Percentiles rank a stretch among this genome's conserved stretches.
phyloP scores from a whole-genome alignment of 2,888 invertebrate species.

The Hypselothyrea guttata region DNA sequence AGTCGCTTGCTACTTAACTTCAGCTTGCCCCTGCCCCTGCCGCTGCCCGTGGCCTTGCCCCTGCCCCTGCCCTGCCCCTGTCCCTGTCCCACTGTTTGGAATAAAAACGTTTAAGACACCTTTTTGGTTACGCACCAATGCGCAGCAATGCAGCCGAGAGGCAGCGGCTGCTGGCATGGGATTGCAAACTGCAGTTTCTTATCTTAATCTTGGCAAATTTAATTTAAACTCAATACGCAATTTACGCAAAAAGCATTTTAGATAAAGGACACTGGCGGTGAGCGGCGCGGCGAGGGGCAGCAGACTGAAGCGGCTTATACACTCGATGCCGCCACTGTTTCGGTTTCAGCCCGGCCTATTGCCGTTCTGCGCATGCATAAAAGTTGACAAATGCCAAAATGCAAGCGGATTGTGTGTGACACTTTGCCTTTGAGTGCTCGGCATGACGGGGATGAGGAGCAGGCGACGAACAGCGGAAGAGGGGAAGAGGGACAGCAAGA shows the following conservation, averaged over 20 bases:
- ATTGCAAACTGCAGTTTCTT: constrained; percentile 66
- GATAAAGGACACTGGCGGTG: constrained; percentile 73
- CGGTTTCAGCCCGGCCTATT: background rate
- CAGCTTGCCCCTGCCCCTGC: constrained; percentile 3
- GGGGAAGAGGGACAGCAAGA: too few relatives aligned
- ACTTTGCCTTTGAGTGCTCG: constrained; percentile 58
- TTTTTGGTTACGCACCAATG: constrained; percentile 68
- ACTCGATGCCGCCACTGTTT: constrained; percentile 62
- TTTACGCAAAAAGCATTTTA: constrained; percentile 79
- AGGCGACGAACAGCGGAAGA: background rate
- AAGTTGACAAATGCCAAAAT: constrained; percentile 78
- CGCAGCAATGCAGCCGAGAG: constrained; percentile 49
- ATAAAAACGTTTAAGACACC: constrained; percentile 71
- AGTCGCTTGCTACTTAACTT: constrained; percentile 7
- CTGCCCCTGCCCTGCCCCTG: background rate
- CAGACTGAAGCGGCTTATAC: constrained; percentile 56
- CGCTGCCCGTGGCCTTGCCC: background rate
- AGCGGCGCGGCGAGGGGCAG: constrained; percentile 29
- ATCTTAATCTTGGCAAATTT: constrained; percentile 79
- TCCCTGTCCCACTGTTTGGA: constrained; percentile 14
- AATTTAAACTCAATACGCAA: constrained; percentile 79
- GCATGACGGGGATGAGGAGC: constrained; percentile 11
- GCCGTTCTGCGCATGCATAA: constrained; percentile 53
- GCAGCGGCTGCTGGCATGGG: constrained; percentile 14
- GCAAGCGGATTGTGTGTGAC: constrained; percentile 75